Conservation (phyloP, 2,888 invertebrate genomes). For the Embidobia sp. region DNA sequence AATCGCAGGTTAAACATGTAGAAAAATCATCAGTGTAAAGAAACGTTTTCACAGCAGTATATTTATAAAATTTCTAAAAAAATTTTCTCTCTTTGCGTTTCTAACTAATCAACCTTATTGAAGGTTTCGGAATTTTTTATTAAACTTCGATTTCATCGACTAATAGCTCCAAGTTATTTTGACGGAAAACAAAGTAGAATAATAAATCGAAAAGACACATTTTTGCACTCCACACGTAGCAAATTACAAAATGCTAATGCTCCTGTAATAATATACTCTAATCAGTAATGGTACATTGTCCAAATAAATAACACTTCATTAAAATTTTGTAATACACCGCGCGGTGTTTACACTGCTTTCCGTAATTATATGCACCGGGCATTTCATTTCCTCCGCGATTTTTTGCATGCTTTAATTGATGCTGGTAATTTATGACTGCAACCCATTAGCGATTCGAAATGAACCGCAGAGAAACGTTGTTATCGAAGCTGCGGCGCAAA, state of each 20-base stretch:
- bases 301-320: conserved; percentile 14
- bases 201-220: too few species aligned
- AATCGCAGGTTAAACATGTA: too few species aligned
- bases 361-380: conserved; percentile 25
- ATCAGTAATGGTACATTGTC: conserved; percentile 24
- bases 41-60: too few species aligned
- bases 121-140: too few species aligned
- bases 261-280: conserved; percentile 4
- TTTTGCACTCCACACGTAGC: too few species aligned
- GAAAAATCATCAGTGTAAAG: too few species aligned
- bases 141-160: too few species aligned
- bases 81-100: too few species aligned
- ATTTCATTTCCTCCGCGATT: conserved; percentile 35
- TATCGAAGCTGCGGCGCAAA: conserved; percentile 4
- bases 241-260: conserved; percentile 1
- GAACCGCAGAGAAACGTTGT: background rate
- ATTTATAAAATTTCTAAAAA: too few species aligned
- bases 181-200: too few species aligned
- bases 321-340: conserved; percentile 10
- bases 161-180: too few species aligned
- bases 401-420: conserved; percentile 36
- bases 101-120: too few species aligned
- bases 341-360: conserved; percentile 31
- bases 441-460: background rate
- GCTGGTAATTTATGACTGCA: conserved; percentile 20